phyloP scores from a whole-genome alignment of 2,888 invertebrate genomes.

The Acanthosepion esculentum region DNA sequence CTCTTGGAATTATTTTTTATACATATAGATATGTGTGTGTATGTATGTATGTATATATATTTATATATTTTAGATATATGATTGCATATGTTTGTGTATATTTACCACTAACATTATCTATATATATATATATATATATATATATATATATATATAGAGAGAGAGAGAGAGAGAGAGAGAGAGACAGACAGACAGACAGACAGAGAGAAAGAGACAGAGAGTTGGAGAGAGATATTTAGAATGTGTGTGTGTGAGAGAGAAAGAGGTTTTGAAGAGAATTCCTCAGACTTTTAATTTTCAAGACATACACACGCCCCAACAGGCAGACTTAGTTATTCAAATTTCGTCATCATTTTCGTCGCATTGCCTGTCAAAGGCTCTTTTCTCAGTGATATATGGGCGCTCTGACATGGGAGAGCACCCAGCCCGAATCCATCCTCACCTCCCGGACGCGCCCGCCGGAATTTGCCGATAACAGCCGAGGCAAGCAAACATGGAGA shows the following conservation, averaged over 20 bases:
- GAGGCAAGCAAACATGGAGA: background rate
- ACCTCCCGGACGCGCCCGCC: background rate
- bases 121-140: no score
- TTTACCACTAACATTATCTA: no score
- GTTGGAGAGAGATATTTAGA: no score
- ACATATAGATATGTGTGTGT: no score
- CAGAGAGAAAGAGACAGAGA: no score
- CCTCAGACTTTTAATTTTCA: background rate
- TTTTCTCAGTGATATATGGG: background rate
- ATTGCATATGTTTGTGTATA: no score
- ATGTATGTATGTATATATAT: no score
- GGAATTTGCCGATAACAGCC: slow-evolving; percentile 33
- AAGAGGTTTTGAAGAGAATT: background rate
- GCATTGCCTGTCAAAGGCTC: background rate
- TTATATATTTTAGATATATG: no score
- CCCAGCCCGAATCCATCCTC: no score
- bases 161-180: background rate
- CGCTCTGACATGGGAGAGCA: no score
- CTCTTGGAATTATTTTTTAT: no score
- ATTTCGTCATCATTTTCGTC: background rate
- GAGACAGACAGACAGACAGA: background rate
- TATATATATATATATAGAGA: no score
- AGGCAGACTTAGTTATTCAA: background rate
- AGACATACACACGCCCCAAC: background rate
- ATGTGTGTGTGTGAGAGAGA: background rate